Conservation (phyloP, 35 echinoderm and acorn worm species). For the Nesometra sesokonis region DNA sequence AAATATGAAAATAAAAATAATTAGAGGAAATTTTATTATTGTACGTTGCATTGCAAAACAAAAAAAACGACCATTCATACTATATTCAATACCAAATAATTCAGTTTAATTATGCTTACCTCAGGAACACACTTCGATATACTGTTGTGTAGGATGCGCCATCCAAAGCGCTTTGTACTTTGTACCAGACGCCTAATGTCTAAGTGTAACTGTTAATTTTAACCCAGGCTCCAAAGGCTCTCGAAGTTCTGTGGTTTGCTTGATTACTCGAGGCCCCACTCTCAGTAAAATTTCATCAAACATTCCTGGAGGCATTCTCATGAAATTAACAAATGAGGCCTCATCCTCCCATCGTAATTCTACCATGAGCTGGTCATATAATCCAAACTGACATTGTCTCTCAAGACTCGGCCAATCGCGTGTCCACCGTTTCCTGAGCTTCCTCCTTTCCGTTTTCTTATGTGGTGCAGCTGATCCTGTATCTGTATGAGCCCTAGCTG, state of each 20-base stretch:
- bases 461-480: background rate
- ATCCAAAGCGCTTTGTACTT: conserved; percentile 30
- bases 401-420: background rate
- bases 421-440: too few relatives aligned
- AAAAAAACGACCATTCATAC: background rate
- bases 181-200: conserved; percentile 21
- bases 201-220: conserved; percentile 22
- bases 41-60: background rate
- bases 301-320: conserved; percentile 7
- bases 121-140: conserved; percentile 20
- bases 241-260: background rate
- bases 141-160: conserved; percentile 28
- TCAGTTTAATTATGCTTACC: conserved; percentile 7
- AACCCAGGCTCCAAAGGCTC: conserved; percentile 21
- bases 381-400: background rate
- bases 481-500: too few relatives aligned
- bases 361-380: conserved; percentile 14
- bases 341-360: background rate
- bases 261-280: background rate
- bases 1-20: background rate
- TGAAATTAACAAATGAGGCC: conserved; percentile 18
- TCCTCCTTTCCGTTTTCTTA: too few relatives aligned
- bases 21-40: background rate
- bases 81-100: background rate
- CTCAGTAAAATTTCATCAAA: background rate